Evolutionary conservation across 1,140 invertebrate genomes (phyloP).

Genomic region (Leptinotarsa defecta): DNA sequence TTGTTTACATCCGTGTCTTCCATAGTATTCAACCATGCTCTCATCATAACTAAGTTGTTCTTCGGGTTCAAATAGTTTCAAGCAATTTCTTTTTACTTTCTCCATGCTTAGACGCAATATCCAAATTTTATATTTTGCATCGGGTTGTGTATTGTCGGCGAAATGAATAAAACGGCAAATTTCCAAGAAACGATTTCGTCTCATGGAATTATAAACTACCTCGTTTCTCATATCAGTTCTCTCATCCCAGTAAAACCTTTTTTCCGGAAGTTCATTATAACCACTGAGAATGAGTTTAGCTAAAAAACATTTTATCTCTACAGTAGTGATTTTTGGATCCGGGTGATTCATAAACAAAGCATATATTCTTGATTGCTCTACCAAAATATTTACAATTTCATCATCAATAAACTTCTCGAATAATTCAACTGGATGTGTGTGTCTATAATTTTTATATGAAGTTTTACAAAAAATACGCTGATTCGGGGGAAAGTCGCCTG

Average conservation of each 20-base stretch:
- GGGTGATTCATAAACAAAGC: not conserved
- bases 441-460: conserved; percentile 15
- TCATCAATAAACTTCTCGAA: not conserved
- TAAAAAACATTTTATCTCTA: not conserved
- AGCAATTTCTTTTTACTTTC: not conserved
- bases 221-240: not conserved
- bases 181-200: conserved; percentile 5
- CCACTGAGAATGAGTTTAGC: not conserved
- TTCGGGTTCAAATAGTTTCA: not conserved
- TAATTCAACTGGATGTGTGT: not conserved
- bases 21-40: not conserved
- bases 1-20: not conserved
- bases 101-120: not conserved
- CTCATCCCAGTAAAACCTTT: not conserved
- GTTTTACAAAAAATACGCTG: conserved; percentile 3
- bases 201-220: not conserved
- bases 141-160: not conserved
- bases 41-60: not conserved
- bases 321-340: not conserved
- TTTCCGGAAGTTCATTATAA: not conserved
- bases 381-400: not conserved
- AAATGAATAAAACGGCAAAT: not conserved
- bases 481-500: conserved; percentile 19
- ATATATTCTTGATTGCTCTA: not conserved
- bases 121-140: not conserved